Evolutionary conservation across 2,113 vertebrate species (phyloP), one percentile per base, ranked within the genome.

Genomic region (Mormoops blainvillei): DNA sequence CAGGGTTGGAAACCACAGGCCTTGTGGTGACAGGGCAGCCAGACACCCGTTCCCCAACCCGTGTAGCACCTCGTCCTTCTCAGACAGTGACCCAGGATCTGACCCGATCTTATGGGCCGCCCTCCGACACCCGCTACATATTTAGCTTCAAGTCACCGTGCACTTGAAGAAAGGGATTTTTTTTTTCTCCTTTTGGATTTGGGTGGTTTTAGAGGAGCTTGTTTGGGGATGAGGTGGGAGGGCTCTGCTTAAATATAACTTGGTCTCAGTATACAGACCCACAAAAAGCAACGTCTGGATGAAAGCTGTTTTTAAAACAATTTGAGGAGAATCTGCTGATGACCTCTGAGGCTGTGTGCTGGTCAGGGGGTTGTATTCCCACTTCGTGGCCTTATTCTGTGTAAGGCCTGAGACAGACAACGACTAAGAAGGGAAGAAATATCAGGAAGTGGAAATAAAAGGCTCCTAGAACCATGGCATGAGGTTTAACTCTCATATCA

Each of bases 1-100:
- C 96, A 87, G 97, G 86, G 80, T 67, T 96, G 87, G 97, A 97
- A 98, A 97, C 96, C 98, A 80, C 94, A 50, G 68, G 65, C 22
- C 61, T 91, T 6, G 3, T 87, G 95, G 88, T 98, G 96, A 97
- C 96, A 58, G 87, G 84, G 87, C 45, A 95, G 92, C 94, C 96
- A 97, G 97, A 96, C 76, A 3, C 58, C 4, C 11, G 2, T 77
- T 91, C 86, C 41, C 65, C 71, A 87, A 7, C 58, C 22, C 76
- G 33, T 38, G 16, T 10, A 67, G 87, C 45, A 50, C 89, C 84
- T 61, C 16, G 6, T 31, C 26, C 67, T 85, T 36, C 73, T 83
- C 94, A 96, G 90, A 96, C 96, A 67, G 84, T 33, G 36, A 56
- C 71, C 78, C 19, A 41, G 45, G 74, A 63, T 48, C 76, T 41